These are phyloP conservation scores for Saccostrea echinata DNA, from an alignment of 1,140 invertebrate species.

Conservation along the genomic window DNA sequence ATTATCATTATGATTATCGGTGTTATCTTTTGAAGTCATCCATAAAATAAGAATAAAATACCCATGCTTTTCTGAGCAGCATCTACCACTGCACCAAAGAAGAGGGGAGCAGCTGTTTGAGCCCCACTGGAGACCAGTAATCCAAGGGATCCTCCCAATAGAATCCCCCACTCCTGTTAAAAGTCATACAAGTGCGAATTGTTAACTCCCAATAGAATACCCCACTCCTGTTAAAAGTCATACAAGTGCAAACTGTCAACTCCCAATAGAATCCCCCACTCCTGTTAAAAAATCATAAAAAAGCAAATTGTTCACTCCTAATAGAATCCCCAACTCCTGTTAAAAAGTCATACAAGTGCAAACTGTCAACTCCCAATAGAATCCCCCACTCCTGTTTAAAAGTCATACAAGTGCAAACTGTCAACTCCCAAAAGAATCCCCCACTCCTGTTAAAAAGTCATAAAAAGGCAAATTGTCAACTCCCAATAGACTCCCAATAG, in stretches of 20 bases:
- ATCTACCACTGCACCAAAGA: constrained; percentile 79
- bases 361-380: too few relatives aligned
- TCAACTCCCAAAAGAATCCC: constrained; percentile 65
- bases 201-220: too few relatives aligned
- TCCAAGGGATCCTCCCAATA: constrained; percentile 61
- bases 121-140: constrained; percentile 72
- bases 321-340: constrained; percentile 71
- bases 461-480: too few relatives aligned
- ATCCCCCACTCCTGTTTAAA: constrained; percentile 68
- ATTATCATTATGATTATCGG: too few relatives aligned
- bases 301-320: too few relatives aligned
- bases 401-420: background rate
- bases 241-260: constrained; percentile 43
- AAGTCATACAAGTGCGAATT: background rate
- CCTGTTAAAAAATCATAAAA: constrained; percentile 59
- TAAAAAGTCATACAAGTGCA: background rate
- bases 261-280: constrained; percentile 64
- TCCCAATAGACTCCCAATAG: too few relatives aligned
- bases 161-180: constrained; percentile 68
- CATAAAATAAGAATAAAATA: constrained; percentile 45
- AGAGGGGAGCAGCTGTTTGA: constrained; percentile 76
- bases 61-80: constrained; percentile 75
- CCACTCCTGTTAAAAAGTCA: constrained; percentile 65
- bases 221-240: background rate
- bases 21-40: too few relatives aligned